Percentiles rank a stretch among this genome's conserved stretches.
Conservation (phyloP, 2,797 vertebrate species). For the Sebastes kiyomatsui region DNA sequence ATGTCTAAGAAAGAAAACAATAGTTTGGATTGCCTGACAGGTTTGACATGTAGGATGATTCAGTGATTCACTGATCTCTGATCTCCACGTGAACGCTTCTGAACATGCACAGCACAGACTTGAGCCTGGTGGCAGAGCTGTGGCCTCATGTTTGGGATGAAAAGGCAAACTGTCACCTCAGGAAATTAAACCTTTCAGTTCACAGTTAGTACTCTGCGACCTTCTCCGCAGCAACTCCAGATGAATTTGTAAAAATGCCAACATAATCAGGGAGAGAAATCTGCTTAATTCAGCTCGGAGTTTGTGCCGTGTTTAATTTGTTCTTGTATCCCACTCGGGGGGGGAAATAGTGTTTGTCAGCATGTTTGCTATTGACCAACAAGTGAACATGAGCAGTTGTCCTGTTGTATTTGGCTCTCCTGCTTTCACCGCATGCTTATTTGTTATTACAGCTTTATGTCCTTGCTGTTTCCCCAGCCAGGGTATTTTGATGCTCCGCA, state of each 20-base stretch:
- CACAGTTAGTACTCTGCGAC: neutral
- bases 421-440: conserved; percentile 18
- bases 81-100: conserved; percentile 1
- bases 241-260: conserved; percentile 7
- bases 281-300: conserved; percentile 28
- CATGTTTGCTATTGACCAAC: conserved; percentile 57
- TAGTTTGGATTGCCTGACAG: neutral
- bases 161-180: conserved; percentile 8
- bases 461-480: conserved; percentile 30
- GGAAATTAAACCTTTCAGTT: neutral
- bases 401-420: conserved; percentile 24
- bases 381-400: conserved; percentile 43
- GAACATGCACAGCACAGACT: neutral
- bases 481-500: conserved; percentile 23
- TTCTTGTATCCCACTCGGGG: conserved; percentile 23
- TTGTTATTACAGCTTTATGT: conserved; percentile 26
- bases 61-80: conserved; percentile 22
- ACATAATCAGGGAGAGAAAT: conserved; percentile 35
- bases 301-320: conserved; percentile 40
- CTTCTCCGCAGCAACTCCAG: neutral
- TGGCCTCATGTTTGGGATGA: neutral
- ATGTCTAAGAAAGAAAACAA: conserved; percentile 3
- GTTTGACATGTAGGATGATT: conserved; percentile 25
- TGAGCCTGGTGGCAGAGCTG: neutral
- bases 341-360: conserved; percentile 22